Evolutionary conservation across 2,888 invertebrate species (phyloP).

Genomic region (Drosophila neotestacea): DNA sequence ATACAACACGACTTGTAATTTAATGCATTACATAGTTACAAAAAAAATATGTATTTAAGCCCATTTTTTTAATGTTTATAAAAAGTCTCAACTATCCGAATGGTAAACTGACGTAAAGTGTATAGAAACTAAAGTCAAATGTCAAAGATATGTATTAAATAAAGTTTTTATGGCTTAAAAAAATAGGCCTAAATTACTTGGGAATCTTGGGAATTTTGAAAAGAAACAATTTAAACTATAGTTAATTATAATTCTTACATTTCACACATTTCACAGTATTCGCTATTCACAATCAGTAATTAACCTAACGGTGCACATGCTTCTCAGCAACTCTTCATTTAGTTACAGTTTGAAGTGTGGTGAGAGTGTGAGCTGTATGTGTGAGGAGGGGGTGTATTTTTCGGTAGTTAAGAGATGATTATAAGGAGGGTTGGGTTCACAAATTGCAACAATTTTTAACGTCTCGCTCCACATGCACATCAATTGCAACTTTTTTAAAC

Average conservation of each 20-base stretch:
- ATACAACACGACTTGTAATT: too few species aligned
- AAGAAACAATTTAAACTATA: neutral
- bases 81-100: too few species aligned
- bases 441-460: constrained; percentile 41
- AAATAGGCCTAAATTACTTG: too few species aligned
- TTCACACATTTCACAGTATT: constrained; percentile 3
- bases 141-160: too few species aligned
- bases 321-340: constrained; percentile 29
- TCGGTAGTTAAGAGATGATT: constrained; percentile 39
- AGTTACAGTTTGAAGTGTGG: constrained; percentile 27
- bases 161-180: too few species aligned
- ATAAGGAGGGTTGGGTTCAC: constrained; percentile 2
- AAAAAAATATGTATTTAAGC: too few species aligned
- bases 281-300: constrained; percentile 26
- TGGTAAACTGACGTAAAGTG: too few species aligned
- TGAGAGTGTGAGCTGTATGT: neutral
- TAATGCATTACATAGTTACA: too few species aligned
- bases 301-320: constrained; percentile 30
- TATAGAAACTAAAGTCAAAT: too few species aligned
- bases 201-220: too few species aligned
- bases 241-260: constrained; percentile 9
- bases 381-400: neutral
- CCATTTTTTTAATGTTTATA: too few species aligned
- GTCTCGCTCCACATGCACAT: constrained; percentile 40
- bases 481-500: constrained; percentile 75